These are phyloP conservation scores for Drosophila planitibia DNA, from an alignment of 2,888 invertebrate species.

Conservation along the genomic window DNA sequence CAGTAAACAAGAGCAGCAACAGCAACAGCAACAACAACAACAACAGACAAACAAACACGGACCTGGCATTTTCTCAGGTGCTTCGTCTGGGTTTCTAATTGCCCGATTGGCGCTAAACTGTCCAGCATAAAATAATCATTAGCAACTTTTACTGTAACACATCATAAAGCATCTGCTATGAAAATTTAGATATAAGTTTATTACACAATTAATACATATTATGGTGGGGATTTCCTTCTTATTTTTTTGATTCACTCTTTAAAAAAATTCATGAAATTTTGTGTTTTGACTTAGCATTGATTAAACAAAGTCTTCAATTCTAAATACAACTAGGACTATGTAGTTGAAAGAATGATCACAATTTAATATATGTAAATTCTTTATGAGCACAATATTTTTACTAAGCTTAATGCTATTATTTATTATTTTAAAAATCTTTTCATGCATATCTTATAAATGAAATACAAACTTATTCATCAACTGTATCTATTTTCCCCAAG, in stretches of 20 bases:
- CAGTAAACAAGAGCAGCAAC: conserved; percentile 59
- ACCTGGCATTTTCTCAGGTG: conserved; percentile 71
- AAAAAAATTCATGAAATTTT: neutral
- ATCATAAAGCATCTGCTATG: conserved; percentile 36
- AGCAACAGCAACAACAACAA: conserved; percentile 24
- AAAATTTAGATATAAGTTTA: conserved; percentile 9
- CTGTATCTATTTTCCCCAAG: neutral
- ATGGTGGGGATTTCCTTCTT: neutral
- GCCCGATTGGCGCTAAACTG: conserved; percentile 50
- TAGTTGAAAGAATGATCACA: accelerated
- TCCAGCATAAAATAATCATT: conserved; percentile 48
- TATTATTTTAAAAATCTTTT: neutral
- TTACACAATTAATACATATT: conserved; percentile 2
- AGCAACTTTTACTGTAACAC: conserved; percentile 45
- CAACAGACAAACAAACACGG: conserved; percentile 31
- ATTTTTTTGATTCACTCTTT: neutral
- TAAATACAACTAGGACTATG: neutral
- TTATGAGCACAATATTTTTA: neutral
- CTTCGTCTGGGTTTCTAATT: conserved; percentile 53
- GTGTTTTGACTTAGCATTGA: neutral
- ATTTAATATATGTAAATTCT: neutral
- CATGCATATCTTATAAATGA: neutral
- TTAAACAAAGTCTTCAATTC: neutral
- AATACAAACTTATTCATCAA: neutral
- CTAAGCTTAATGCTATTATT: neutral